Evolutionary conservation across 2,113 vertebrate genomes (phyloP), one percentile per base, ranked within the genome.

Genomic region (Calyptommatus sinebrachiatus): DNA sequence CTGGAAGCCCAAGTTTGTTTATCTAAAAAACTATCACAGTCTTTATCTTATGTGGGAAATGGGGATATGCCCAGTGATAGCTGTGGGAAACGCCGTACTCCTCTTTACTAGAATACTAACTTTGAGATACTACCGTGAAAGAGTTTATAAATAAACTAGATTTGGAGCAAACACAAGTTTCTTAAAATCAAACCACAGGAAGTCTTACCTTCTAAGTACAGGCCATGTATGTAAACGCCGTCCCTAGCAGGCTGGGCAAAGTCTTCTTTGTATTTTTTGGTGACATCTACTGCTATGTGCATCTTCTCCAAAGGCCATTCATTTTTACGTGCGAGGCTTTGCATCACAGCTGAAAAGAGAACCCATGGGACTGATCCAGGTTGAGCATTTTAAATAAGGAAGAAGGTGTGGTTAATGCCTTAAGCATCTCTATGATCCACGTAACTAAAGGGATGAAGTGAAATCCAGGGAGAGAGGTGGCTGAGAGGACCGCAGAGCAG

Each of bases 281-380:
- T 95, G 28, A 91, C 92, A 9, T 92, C 95, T 5, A 86, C 89
- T 0, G 90, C 95, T 70, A 95, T 88, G 76, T 94, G 85, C 87
- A 95, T 95, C 86, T 95, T 96, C 84, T 96, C 95, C 41, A 96
- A 90, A 21, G 95, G 93, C 95, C 95, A 96, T 90, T 96, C 95
- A 20, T 96, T 96, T 92, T 96, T 96, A 16, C 92, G 90, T 0
- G 95, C 94, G 81, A 96, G 86, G 84, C 92, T 93, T 87, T 92
- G 92, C 92, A 92, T 96, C 90, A 94, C 90, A 57, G 94, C 93
- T 95, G 73, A 78, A 88, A 83, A 31, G 82, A 65, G 0, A n/a
- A 26, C 31, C 4, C 61, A 24, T 3, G 12, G 28, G 12, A 29
- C 8, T 28, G 16, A 10, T 2, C 2, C 31, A 67, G 61, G 57